Evolutionary conservation across 2,797 vertebrate genomes (phyloP), one percentile per base, ranked within the genome.

Genomic region (Platyrinchus mystaceus): DNA sequence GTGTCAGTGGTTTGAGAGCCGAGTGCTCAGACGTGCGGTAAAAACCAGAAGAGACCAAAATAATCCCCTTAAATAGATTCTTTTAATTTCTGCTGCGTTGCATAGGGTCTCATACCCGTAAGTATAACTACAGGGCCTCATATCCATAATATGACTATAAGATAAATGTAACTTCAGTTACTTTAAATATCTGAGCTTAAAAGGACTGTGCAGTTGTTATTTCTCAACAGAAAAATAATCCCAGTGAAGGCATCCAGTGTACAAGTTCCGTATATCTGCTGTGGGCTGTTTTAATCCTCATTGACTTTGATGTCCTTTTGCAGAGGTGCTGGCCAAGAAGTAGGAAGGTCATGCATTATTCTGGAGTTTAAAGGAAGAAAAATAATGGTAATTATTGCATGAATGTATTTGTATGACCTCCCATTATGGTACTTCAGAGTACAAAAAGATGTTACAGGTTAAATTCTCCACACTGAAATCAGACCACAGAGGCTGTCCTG

Each of bases 281-380:
- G 30, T 32, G 10, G 3, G 3, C 34, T 83, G 49, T 66, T 84
- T 37, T 85, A 10, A 24, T 73, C 74, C 70, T 74, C 9, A 13
- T 85, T 85, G 44, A 67, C 44, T 81, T 82, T 60, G 13, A 21
- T 69, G 26, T 94, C 94, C 34, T 96, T 83, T 90, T 97, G 84
- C 97, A 99, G 99, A 50, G 99, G 99, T 89, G 99, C 99, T 69
- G 99, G 99, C 7, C 99, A 99, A 87, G 99, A 99, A 96, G 99
- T 99, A 62, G 99, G 99, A 95, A 98, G 99, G 52, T 99, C 99
- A 90, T 99, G 99, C 96, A 99, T 99, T 97, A 99, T 99, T 95
- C 93, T 99, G 94, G 99, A 99, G 94, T 99, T 99, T 96, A 99
- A 99, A 97, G 99, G 99, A 91, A 98, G 99, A 79, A 99, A 99